These are phyloP conservation scores for Vicugna pacos DNA, from an alignment of 2,113 vertebrate species.

Conservation along the genomic window DNA sequence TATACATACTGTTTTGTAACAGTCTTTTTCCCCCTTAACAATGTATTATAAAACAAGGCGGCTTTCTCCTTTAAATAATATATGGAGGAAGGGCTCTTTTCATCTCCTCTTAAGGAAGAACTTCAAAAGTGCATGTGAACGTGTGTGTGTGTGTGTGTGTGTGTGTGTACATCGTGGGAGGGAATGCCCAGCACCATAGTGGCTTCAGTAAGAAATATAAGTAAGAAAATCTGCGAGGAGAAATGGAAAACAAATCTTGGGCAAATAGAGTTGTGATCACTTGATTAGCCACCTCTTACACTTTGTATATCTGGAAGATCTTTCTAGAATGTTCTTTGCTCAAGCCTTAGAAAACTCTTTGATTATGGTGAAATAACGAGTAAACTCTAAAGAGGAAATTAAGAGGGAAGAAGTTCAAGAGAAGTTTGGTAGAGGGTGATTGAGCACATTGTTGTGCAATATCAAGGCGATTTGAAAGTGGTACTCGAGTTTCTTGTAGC, in stretches of 20 bases:
- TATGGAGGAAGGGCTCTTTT: neutral
- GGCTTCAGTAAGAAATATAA: neutral
- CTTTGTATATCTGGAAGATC: neutral
- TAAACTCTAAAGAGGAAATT: neutral
- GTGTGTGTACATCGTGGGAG: neutral
- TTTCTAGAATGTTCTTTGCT: neutral
- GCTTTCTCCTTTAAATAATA: neutral
- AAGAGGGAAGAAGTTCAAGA: neutral
- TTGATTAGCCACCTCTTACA: neutral
- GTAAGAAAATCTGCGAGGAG: neutral
- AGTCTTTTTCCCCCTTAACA: neutral
- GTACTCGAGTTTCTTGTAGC: neutral
- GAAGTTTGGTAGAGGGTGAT: neutral
- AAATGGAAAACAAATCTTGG: neutral
- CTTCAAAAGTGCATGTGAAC: neutral
- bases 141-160: neutral
- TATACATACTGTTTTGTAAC: neutral
- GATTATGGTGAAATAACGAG: neutral
- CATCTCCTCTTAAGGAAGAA: neutral
- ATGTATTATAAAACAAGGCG: neutral
- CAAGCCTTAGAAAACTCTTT: neutral
- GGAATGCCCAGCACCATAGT: too few relatives aligned
- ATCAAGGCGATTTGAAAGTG: neutral
- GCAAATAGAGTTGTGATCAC: neutral
- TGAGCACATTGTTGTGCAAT: accelerated